Percentiles rank a stretch among this genome's conserved stretches.
Evolutionary conservation across 2,888 invertebrate genomes (phyloP).

Genomic region (Drosophila nr. medialis): DNA sequence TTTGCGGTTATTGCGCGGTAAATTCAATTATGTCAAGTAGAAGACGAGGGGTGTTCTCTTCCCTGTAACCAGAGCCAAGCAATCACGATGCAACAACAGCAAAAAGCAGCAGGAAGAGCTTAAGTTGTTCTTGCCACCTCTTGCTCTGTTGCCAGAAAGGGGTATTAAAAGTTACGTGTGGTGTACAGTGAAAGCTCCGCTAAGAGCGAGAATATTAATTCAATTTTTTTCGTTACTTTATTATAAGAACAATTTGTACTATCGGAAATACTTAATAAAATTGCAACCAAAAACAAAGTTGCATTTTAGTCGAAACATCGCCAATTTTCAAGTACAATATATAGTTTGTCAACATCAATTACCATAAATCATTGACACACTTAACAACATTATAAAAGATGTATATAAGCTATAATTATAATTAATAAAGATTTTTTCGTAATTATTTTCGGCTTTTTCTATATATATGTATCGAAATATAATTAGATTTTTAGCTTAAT

Average conservation of each 20-base stretch:
- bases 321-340: neutral
- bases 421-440: neutral
- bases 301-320: neutral
- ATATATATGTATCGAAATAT: neutral
- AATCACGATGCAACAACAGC: constrained; percentile 42
- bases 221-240: neutral
- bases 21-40: constrained; percentile 64
- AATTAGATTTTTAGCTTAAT: neutral
- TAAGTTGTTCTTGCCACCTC: constrained; percentile 54
- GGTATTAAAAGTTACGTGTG: constrained; percentile 40
- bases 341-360: neutral
- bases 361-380: neutral
- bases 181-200: constrained; percentile 1
- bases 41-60: neutral
- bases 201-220: neutral
- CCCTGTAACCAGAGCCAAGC: constrained; percentile 28
- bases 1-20: constrained; percentile 25
- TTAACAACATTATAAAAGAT: neutral
- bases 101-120: constrained; percentile 49
- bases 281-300: neutral
- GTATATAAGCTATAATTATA: neutral
- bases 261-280: neutral
- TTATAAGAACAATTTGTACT: neutral
- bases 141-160: neutral
- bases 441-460: neutral